Conservation (phyloP, 2,113 vertebrate genomes). For the Gambusia affinis region DNA sequence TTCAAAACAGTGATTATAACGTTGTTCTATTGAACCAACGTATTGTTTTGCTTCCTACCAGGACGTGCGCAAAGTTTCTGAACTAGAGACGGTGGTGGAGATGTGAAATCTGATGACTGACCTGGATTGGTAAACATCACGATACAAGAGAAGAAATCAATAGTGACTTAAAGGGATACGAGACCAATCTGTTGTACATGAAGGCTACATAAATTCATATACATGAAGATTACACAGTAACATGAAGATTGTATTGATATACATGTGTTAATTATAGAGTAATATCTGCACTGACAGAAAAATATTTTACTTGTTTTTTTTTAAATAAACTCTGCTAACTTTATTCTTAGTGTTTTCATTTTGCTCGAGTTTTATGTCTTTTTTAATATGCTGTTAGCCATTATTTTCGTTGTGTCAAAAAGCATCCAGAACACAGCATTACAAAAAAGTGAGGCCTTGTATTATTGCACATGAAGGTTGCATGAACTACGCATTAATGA, state of each 20-base stretch:
- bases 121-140: conserved; percentile 14
- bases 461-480: neutral
- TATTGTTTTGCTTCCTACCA: conserved; percentile 21
- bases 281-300: neutral
- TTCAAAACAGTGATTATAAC: neutral
- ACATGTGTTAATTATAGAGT: neutral
- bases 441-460: no score
- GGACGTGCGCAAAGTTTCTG: conserved; percentile 72
- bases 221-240: neutral
- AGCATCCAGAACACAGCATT: no score
- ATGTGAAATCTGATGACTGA: conserved; percentile 85
- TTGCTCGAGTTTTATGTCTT: neutral
- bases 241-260: no score
- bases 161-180: neutral
- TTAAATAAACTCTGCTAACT: neutral
- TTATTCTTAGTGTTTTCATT: neutral
- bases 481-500: neutral
- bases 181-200: neutral
- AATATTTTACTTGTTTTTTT: neutral
- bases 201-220: conserved; percentile 4
- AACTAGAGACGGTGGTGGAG: conserved; percentile 83
- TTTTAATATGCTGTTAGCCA: no score
- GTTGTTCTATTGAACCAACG: neutral
- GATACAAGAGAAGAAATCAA: conserved; percentile 24
- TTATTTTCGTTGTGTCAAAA: no score